A percentile compares a stretch with the other conserved stretches of the same genome.
Conservation (phyloP, 2,888 invertebrate genomes). For the Capitulum mitella region DNA sequence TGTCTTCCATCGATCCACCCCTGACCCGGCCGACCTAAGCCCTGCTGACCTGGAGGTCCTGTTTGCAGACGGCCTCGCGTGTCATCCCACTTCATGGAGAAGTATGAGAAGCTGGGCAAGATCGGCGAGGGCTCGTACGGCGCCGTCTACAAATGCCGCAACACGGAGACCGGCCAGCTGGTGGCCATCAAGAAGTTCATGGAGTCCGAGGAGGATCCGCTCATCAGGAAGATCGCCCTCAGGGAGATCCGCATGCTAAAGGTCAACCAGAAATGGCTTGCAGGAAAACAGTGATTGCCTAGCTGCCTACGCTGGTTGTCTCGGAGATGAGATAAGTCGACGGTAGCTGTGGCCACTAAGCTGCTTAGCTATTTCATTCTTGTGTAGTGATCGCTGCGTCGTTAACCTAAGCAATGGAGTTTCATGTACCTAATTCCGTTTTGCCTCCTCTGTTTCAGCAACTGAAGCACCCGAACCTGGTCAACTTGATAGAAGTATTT, state of each 20-base stretch:
- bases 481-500: constrained; percentile 96
- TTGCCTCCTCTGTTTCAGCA: constrained; percentile 57
- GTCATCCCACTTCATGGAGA: constrained; percentile 72
- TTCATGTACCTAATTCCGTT: too few relatives aligned
- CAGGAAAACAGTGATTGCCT: too few relatives aligned
- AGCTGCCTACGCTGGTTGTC: too few relatives aligned
- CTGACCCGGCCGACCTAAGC: not conserved
- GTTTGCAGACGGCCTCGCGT: not conserved
- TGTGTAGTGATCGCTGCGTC: too few relatives aligned
- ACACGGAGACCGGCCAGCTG: constrained; percentile 85
- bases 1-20: too few relatives aligned
- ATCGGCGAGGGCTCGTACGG: constrained; percentile 95
- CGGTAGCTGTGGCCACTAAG: too few relatives aligned
- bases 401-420: too few relatives aligned
- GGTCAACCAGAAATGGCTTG: too few relatives aligned
- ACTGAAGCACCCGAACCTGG: constrained; percentile 93
- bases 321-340: too few relatives aligned
- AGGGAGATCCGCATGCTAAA: constrained; percentile 90
- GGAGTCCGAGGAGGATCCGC: constrained; percentile 92
- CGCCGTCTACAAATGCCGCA: constrained; percentile 91
- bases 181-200: constrained; percentile 96
- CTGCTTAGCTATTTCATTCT: too few relatives aligned
- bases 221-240: constrained; percentile 90
- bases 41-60: not conserved
- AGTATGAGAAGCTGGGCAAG: constrained; percentile 88